Evolutionary conservation across 2,888 invertebrate species (phyloP).

Genomic region (Hemithea aestivaria): DNA sequence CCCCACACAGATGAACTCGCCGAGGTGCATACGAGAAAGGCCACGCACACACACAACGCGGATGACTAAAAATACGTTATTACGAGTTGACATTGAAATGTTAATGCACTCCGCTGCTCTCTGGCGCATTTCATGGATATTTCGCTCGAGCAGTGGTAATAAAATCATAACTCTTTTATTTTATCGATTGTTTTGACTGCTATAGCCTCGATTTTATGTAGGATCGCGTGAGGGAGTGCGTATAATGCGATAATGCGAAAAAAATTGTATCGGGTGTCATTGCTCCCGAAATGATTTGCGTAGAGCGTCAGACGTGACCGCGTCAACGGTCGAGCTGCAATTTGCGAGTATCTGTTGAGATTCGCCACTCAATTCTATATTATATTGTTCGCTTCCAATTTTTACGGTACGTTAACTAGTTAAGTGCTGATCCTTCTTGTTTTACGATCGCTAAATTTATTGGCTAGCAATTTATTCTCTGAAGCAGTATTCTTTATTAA

Average conservation of each 20-base stretch:
- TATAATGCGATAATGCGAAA: constrained; percentile 55
- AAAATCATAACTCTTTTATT: constrained; percentile 49
- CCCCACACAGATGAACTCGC: constrained; percentile 34
- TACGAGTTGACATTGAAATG: constrained; percentile 78
- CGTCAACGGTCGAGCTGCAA: constrained; percentile 24
- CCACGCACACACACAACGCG: constrained; percentile 54
- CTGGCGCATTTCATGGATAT: constrained; percentile 63
- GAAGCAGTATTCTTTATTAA: constrained; percentile 19
- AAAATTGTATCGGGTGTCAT: constrained; percentile 48
- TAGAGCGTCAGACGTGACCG: constrained; percentile 39
- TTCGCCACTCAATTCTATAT: constrained; percentile 36
- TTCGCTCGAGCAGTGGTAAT: constrained; percentile 42
- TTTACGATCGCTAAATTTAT: constrained; percentile 33
- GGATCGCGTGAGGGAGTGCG: constrained; percentile 40
- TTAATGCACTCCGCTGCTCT: constrained; percentile 71
- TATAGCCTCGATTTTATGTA: constrained; percentile 48
- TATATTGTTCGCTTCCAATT: constrained; percentile 35
- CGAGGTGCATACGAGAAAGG: constrained; percentile 50
- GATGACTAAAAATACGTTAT: constrained; percentile 73
- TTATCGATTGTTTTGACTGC: constrained; percentile 65
- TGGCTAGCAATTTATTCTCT: constrained; percentile 19
- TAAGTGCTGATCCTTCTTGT: constrained; percentile 38
- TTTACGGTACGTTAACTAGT: constrained; percentile 41
- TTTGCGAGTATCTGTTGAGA: constrained; percentile 27
- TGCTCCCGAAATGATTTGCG: constrained; percentile 44